These are phyloP conservation scores for Hoplodrina blanda DNA, from an alignment of 2,888 invertebrate species.

Conservation along the genomic window DNA sequence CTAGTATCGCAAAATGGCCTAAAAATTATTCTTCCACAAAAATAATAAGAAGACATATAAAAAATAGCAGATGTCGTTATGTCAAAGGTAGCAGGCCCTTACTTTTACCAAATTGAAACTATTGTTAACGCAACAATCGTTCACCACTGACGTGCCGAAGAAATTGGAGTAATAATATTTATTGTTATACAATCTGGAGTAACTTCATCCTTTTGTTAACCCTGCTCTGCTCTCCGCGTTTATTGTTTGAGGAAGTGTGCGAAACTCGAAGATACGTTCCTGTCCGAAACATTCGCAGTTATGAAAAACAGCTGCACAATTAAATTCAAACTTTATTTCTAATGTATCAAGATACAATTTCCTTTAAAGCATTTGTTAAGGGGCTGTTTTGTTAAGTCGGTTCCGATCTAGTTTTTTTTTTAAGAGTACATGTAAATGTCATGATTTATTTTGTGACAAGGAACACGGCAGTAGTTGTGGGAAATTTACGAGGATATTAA, in stretches of 20 bases:
- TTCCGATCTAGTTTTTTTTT: constrained; percentile 84
- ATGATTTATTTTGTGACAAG: constrained; percentile 89
- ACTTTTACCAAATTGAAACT: constrained; percentile 71
- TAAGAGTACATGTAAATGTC: constrained; percentile 77
- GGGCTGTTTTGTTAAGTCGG: constrained; percentile 62
- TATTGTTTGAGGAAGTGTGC: constrained; percentile 86
- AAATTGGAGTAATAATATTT: constrained; percentile 83
- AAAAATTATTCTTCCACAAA: constrained; percentile 42
- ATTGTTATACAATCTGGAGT: constrained; percentile 86
- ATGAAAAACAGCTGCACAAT: constrained; percentile 6
- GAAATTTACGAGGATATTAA: constrained; percentile 87
- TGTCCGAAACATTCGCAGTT: constrained; percentile 41
- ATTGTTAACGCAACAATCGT: constrained; percentile 82
- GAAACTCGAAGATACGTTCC: constrained; percentile 72
- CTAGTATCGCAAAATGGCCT: constrained; percentile 10
- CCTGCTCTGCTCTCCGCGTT: constrained; percentile 56
- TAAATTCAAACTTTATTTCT: constrained; percentile 47
- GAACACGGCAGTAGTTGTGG: constrained; percentile 83
- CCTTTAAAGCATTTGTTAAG: constrained; percentile 60
- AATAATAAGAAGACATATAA: constrained; percentile 59
- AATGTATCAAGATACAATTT: constrained; percentile 35
- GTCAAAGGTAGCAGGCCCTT: constrained; percentile 74
- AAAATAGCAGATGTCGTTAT: constrained; percentile 76
- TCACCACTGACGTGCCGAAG: constrained; percentile 69
- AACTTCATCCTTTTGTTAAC: constrained; percentile 76